phyloP scores from a whole-genome alignment of 2,888 invertebrate species.

The Platerodrilus igneus region DNA sequence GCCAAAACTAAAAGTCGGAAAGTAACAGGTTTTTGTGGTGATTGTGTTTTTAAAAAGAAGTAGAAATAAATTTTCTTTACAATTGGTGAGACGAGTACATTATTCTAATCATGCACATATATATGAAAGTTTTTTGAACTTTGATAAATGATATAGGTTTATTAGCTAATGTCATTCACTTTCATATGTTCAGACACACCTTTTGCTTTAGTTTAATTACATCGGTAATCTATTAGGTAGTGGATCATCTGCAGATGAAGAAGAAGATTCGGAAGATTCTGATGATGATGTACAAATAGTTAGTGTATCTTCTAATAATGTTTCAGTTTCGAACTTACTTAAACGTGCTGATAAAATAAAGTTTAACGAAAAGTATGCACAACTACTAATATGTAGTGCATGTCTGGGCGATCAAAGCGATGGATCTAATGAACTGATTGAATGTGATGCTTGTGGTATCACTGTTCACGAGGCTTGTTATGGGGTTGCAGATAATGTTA shows the following conservation, averaged over 20 bases:
- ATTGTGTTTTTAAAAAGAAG: too few species aligned
- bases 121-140: not conserved
- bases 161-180: not conserved
- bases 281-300: constrained; percentile 41
- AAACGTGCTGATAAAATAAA: constrained; percentile 48
- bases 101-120: constrained; percentile 12
- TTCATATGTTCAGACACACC: too few species aligned
- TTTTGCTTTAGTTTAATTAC: too few species aligned
- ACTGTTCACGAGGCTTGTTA: constrained; percentile 97
- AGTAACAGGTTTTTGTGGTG: too few species aligned
- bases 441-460: constrained; percentile 94
- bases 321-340: constrained; percentile 52
- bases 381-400: constrained; percentile 83
- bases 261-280: constrained; percentile 46
- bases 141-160: not conserved
- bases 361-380: constrained; percentile 42
- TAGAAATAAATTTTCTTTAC: too few species aligned
- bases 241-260: constrained; percentile 41
- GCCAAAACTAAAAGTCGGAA: too few species aligned
- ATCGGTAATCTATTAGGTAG: too few species aligned
- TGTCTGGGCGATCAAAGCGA: constrained; percentile 91
- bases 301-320: constrained; percentile 40
- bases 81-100: too few species aligned
- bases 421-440: constrained; percentile 92
- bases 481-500: constrained; percentile 87